Conservation (phyloP, 2,888 invertebrate genomes). For the Callosobruchus maculatus region DNA sequence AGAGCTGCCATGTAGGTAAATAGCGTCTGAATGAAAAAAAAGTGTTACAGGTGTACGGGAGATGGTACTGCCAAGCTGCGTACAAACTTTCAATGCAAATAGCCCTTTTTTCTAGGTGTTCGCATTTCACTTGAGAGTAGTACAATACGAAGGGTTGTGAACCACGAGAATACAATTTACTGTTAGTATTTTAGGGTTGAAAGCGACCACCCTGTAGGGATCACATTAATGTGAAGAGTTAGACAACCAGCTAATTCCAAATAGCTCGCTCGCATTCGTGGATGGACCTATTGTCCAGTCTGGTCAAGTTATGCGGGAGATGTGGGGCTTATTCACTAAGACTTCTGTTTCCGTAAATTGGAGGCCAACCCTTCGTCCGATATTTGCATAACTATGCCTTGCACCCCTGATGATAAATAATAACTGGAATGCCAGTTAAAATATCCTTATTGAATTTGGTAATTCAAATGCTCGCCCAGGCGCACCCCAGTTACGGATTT, state of each 20-base stretch:
- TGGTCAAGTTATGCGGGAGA: conserved; percentile 36
- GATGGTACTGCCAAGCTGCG: too few relatives aligned
- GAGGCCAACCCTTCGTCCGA: conserved; percentile 31
- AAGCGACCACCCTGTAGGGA: background rate
- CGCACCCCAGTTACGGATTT: background rate
- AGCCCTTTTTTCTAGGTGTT: too few relatives aligned
- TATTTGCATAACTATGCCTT: conserved; percentile 35
- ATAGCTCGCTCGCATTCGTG: conserved; percentile 23
- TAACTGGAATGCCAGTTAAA: background rate
- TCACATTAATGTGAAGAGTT: conserved; percentile 31
- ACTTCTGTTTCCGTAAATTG: conserved; percentile 35
- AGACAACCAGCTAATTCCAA: conserved; percentile 28
- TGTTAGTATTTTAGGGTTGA: too few relatives aligned
- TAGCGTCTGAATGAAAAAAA: too few relatives aligned
- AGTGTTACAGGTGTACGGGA: too few relatives aligned
- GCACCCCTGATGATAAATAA: background rate
- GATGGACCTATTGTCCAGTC: conserved; percentile 35
- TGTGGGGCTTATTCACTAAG: conserved; percentile 35
- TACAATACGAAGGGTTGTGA: too few relatives aligned
- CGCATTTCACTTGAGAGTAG: too few relatives aligned
- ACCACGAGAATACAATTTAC: too few relatives aligned
- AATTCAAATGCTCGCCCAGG: background rate
- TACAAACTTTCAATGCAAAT: too few relatives aligned
- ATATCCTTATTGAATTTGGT: background rate
- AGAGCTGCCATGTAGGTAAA: too few relatives aligned